Conservation (phyloP, 1,140 invertebrate genomes). For the Lethrus apterus region DNA sequence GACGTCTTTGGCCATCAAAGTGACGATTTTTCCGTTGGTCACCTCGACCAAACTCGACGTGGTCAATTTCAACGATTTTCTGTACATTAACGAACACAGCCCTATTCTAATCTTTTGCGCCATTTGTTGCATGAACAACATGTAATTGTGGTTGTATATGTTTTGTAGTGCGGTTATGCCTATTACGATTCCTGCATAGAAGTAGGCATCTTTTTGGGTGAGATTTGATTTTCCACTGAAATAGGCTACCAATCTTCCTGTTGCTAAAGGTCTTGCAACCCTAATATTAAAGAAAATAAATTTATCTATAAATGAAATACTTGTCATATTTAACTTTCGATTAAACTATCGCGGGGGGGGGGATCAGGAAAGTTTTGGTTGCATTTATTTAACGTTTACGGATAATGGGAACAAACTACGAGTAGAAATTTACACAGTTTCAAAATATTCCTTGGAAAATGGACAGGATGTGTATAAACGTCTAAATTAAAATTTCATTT, state of each 20-base stretch:
- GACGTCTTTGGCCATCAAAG: slow-evolving; percentile 86
- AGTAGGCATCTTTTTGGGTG: slow-evolving; percentile 1
- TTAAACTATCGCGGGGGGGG: neutral
- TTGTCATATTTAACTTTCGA: neutral
- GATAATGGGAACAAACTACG: too few species aligned
- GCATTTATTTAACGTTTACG: too few species aligned
- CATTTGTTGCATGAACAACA: slow-evolving; percentile 62
- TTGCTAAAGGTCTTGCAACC: slow-evolving; percentile 4
- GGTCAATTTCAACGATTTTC: slow-evolving; percentile 65
- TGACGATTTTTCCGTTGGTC: slow-evolving; percentile 82
- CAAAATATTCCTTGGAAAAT: too few species aligned
- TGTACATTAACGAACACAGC: slow-evolving; percentile 71
- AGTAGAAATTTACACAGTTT: too few species aligned
- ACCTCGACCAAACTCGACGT: slow-evolving; percentile 61
- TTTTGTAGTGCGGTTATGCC: slow-evolving; percentile 3
- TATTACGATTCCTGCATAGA: neutral
- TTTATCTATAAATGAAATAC: slow-evolving; percentile 3
- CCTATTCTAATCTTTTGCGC: slow-evolving; percentile 75
- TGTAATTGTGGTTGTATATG: slow-evolving; percentile 58
- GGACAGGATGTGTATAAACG: too few species aligned
- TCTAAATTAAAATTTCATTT: too few species aligned
- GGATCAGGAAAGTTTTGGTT: neutral
- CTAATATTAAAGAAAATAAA: too few species aligned
- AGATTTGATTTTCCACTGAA: slow-evolving; percentile 7
- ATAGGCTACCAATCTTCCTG: slow-evolving; percentile 8